A percentile compares a stretch with the other conserved stretches of the same genome.
These are phyloP conservation scores for Pelodiscus sinensis DNA, from an alignment of 2,113 vertebrate species.

Conservation along the genomic window DNA sequence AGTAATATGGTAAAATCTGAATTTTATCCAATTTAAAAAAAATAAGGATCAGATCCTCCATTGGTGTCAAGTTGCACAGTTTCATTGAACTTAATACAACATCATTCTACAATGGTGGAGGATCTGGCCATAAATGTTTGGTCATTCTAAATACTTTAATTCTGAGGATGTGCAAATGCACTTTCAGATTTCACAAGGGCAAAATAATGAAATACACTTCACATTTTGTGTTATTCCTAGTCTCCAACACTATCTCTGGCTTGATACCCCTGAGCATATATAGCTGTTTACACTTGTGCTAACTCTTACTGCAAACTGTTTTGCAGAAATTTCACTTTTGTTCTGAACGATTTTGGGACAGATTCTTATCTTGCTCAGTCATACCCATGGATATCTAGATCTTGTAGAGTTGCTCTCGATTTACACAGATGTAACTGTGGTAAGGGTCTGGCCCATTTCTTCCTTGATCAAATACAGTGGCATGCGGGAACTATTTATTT, in stretches of 20 bases:
- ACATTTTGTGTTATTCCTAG: slow-evolving; percentile 24
- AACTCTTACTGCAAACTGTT: background rate
- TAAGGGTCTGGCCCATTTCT: background rate
- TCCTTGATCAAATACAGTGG: background rate
- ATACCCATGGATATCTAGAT: background rate
- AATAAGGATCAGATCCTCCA: background rate
- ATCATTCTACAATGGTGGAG: slow-evolving; percentile 18
- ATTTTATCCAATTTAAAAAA: background rate
- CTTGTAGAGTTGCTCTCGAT: background rate
- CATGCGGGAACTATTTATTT: background rate
- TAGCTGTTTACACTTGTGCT: background rate
- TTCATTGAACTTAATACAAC: slow-evolving; percentile 19
- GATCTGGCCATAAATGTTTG: slow-evolving; percentile 42
- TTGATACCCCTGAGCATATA: background rate
- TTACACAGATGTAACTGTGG: background rate
- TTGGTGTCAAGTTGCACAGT: slow-evolving; percentile 23
- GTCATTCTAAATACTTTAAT: background rate
- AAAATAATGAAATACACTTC: slow-evolving; percentile 31
- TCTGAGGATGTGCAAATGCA: slow-evolving; percentile 11
- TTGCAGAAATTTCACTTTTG: background rate
- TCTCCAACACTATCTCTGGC: background rate
- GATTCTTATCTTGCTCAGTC: background rate
- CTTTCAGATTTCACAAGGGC: slow-evolving; percentile 41
- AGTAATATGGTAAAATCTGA: background rate
- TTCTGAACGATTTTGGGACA: background rate